Evolutionary conservation across 2,888 invertebrate species (phyloP), one percentile per base, ranked within the genome.

Genomic region (Nebria brevicollis): DNA sequence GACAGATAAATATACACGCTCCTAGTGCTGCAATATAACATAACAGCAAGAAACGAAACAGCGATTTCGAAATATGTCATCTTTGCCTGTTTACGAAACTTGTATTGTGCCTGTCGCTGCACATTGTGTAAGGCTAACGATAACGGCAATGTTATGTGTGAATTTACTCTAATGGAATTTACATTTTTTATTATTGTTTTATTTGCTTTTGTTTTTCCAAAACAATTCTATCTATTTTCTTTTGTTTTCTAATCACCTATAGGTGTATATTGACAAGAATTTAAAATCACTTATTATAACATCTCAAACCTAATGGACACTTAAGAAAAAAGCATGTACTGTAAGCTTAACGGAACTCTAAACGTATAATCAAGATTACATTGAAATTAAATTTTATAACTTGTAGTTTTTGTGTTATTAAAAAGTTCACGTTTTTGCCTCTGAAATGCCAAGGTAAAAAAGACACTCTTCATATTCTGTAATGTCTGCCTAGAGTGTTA

Each of bases 31-130:
- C 70, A 26, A 15, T 70, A 26, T 70, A 70, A 20, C 15, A 68
- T 15, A 68, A 6, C 20, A 13, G 25, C 34, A 70, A 25, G 11
- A 34, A 25, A 20, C 34, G 70, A 70, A 70, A 42, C 72, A 20
- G 15, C 42, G 26, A 70, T 80, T 80, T 75, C 75, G 75, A 80
- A 80, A 80, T 80, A 54, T 70, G 79, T 80, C 80, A 75, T 80
- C 80, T 75, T 20, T 64, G 64, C 75, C 75, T 75, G 68, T 64
- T 80, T 80, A 34, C 75, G 75, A 70, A 75, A 80, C 11, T 68
- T 20, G 75, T 70, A 70, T 64, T 75, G 75, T 80, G 64, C 77
- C 54, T 34, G 34, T 13, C 20, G 26, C 68, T 72, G 8, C 34
- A 41, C 13, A 79, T 79, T 79, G 79, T 75, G 79, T 75, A 79